phyloP scores from a whole-genome alignment of 2,113 vertebrate species.

The Copsychus sechellarum region DNA sequence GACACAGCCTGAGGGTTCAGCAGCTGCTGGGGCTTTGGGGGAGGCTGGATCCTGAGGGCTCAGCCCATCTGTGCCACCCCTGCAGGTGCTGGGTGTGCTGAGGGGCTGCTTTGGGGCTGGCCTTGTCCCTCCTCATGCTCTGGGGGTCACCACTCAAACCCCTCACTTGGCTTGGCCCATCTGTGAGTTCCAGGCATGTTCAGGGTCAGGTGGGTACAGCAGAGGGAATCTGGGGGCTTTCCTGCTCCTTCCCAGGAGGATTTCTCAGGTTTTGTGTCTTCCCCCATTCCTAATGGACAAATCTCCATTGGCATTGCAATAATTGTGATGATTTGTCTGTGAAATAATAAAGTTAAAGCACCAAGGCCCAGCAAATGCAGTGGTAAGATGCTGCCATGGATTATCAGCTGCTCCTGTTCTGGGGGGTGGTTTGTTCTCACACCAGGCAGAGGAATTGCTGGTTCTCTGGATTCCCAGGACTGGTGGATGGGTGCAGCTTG shows the following conservation, averaged over 20 bases:
- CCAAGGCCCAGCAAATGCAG: fast-evolving
- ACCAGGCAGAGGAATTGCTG: neutral
- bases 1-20: neutral
- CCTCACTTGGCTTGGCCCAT: neutral
- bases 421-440: neutral
- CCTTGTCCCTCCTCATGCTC: fast-evolving
- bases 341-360: neutral
- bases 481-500: neutral
- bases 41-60: neutral
- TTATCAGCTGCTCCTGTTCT: neutral
- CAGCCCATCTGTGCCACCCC: neutral
- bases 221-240: neutral
- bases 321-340: neutral
- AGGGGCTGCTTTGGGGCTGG: neutral
- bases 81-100: fast-evolving
- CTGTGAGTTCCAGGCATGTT: fast-evolving
- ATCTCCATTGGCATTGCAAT: neutral
- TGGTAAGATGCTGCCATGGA: neutral
- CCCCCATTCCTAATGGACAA: fast-evolving
- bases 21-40: neutral
- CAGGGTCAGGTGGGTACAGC: neutral
- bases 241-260: neutral
- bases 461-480: neutral
- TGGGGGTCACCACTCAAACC: neutral
- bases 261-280: neutral